Evolutionary conservation across 1,140 invertebrate genomes (phyloP), one percentile per base, ranked within the genome.

Genomic region (Agraylea sexmaculata): DNA sequence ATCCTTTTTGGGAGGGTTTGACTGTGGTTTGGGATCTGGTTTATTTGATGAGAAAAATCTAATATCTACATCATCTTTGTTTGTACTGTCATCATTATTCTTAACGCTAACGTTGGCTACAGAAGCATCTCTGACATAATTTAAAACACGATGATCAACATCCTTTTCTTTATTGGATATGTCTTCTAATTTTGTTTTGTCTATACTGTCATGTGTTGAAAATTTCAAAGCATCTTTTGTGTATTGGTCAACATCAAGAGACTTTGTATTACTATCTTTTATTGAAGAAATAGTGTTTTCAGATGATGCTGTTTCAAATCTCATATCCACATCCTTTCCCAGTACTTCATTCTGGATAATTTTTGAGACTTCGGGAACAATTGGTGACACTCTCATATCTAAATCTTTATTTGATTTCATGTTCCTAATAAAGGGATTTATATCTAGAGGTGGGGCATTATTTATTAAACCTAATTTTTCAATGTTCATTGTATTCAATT

Each of bases 21-120:
- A 51, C 75, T 57, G 40, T 77, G 78, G 11, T 83, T 55, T 50
- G 83, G 77, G 37, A 73, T 66, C 42, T 81, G 78, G 40, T 71
- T 77, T 35, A 75, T 75, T 0, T 79, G 76, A 28, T 83, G 56
- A 47, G 34, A 32, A 22, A 18, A 64, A 60, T 39, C 62, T 51
- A 22, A 64, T 66, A 42, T 72, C 68, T 3, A 69, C 66, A 49
- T 70, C 68, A 28, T 57, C 59, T 44, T 69, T 61, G 40, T 58
- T 57, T 32, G 57, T 62, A 8, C 53, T 45, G 34, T 53, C 43
- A 42, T 57, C 62, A 29, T 66, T 59, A 42, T 62, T 51, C 6
- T 43, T 41, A 13, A 49, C 25, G 21, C 38, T 43, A 2, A 45
- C 43, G 23, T 35, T 52, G 37, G 52, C 57, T 32, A 58, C 43